Base-by-base conservation (phyloP, 2,113 vertebrate genomes). In the Machaerirhynchus nigripectus region DNA sequence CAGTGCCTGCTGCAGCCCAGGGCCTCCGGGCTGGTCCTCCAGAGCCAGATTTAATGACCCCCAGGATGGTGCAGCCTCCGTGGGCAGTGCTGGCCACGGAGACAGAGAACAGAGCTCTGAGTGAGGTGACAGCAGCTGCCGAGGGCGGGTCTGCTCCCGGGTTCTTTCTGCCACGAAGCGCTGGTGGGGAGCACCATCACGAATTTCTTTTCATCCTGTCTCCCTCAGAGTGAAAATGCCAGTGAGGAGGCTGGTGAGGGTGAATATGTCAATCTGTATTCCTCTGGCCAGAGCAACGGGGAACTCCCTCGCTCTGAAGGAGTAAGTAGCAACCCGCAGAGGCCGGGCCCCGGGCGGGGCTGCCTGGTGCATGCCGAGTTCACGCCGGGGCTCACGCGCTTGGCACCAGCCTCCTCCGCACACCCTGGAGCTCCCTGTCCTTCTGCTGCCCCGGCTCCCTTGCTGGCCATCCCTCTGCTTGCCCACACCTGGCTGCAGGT, bases 251-350 rank as follows among this genome's bases (percentile, higher is more conserved):
- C 98, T 96, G 99, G 99, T 93, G 99, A 99, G 98, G 99, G 99
- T 96, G 99, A 99, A 97, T 99, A 99, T 64, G 99, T 99, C 98
- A 99, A 98, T 98, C 98, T 99, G 96, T 99, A 98, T 96, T 98
- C 99, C 85, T 99, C 99, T 97, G 98, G 98, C 97, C 99, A 98
- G 97, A 98, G 98, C 98, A 98, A 98, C 97, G 98, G 98, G 96
- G 98, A 99, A 97, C 98, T 98, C 97, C 98, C 98, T 94, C 97
- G 81, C 98, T 97, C 98, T 98, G 98, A 98, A 98, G 98, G 98
- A 98, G 99, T 99, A 99, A 99, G 99, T 99, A 99, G 75, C 63
- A 37, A 61, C 71, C 71, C 19, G 56, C 90, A 30, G 79, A 76
- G 87, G 87, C 80, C 13, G 10, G 40, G 6, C 49, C 16, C 82